These are phyloP conservation scores for Macrophya annulata DNA, from an alignment of 2,888 invertebrate species.

Conservation along the genomic window DNA sequence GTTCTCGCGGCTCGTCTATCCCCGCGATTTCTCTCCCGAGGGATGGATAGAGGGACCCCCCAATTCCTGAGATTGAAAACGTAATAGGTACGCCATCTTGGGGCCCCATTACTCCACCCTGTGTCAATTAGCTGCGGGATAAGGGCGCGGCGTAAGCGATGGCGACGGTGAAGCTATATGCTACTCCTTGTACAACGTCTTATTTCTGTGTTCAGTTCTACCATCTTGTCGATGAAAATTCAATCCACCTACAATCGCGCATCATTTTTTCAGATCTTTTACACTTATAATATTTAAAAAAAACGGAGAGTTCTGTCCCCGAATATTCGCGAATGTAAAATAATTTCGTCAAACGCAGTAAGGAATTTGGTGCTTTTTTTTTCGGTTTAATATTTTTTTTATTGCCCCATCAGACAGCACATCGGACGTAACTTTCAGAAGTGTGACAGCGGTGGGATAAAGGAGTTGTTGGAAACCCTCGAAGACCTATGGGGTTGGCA, in stretches of 20 bases:
- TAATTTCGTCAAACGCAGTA: neutral
- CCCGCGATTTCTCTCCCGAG: neutral
- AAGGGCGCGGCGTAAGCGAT: conserved; percentile 43
- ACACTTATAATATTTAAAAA: too few species aligned
- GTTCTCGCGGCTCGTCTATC: neutral
- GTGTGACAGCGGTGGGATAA: neutral
- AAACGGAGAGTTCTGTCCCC: too few species aligned
- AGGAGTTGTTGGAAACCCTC: neutral
- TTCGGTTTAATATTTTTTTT: neutral
- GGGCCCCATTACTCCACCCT: conserved; percentile 69
- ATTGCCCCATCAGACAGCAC: neutral
- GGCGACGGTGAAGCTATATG: conserved; percentile 34
- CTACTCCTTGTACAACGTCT: neutral
- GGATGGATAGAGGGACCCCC: conserved; percentile 31
- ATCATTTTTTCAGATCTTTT: too few species aligned
- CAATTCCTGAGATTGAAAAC: conserved; percentile 73
- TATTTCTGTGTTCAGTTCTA: neutral
- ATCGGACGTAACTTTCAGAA: neutral
- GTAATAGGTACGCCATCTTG: conserved; percentile 78
- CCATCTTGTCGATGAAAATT: neutral
- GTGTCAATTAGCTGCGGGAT: conserved; percentile 75
- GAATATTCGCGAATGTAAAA: neutral
- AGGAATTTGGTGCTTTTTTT: neutral
- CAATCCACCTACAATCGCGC: too few species aligned
- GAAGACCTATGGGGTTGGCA: conserved; percentile 37